phyloP scores from a whole-genome alignment of 2,113 vertebrate genomes.

The Gavialis gangeticus region DNA sequence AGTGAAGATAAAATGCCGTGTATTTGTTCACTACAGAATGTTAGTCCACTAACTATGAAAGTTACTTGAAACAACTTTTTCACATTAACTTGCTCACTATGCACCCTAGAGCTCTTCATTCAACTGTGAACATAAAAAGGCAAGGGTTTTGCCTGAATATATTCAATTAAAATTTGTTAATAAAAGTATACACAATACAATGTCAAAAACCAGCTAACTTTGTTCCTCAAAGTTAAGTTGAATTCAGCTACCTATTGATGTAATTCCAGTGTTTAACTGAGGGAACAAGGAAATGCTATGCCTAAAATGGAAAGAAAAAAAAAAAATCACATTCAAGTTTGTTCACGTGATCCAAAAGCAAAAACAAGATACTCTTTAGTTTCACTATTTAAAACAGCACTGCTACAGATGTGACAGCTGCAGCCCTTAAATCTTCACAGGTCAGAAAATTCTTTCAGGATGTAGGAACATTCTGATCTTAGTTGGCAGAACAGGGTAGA shows the following conservation, averaged over 20 bases:
- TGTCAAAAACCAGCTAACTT: slow-evolving; percentile 40
- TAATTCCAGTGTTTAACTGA: slow-evolving; percentile 82
- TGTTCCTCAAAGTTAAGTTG: slow-evolving; percentile 51
- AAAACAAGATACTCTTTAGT: slow-evolving; percentile 14
- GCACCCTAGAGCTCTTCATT: slow-evolving; percentile 24
- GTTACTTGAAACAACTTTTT: slow-evolving; percentile 34
- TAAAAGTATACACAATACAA: slow-evolving; percentile 55
- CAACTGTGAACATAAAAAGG: slow-evolving; percentile 33
- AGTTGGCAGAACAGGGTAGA: slow-evolving; percentile 16
- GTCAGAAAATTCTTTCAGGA: slow-evolving; percentile 14
- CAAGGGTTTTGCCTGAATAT: slow-evolving; percentile 46
- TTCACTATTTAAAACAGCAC: slow-evolving; percentile 13
- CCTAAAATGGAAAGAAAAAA: slow-evolving; percentile 64
- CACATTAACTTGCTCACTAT: background rate
- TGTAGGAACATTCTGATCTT: background rate
- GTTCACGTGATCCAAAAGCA: slow-evolving; percentile 37
- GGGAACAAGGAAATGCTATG: slow-evolving; percentile 62
- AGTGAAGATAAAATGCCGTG: background rate
- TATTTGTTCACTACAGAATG: slow-evolving; percentile 4
- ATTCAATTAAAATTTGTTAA: slow-evolving; percentile 47
- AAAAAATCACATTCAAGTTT: slow-evolving; percentile 80
- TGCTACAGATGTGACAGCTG: slow-evolving; percentile 54
- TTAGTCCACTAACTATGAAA: slow-evolving; percentile 47
- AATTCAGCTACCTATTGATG: slow-evolving; percentile 53
- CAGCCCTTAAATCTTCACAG: slow-evolving; percentile 38